Evolutionary conservation across 2,888 invertebrate genomes (phyloP).

Genomic region (Vanessa cardui): DNA sequence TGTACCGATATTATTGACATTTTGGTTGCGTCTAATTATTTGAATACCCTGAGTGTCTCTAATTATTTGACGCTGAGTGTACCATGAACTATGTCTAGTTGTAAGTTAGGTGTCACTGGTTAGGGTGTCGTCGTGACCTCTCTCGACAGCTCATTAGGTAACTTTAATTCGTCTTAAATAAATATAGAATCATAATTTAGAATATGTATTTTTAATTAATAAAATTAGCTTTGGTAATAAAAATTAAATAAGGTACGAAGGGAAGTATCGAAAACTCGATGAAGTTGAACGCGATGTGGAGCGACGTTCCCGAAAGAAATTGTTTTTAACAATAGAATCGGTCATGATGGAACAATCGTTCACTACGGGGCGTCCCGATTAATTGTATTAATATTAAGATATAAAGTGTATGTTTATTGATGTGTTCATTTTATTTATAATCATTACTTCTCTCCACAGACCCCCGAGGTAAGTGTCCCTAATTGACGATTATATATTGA

Average conservation of each 20-base stretch:
- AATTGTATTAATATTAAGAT: conserved; percentile 80
- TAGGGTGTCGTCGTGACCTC: conserved; percentile 44
- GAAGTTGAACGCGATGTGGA: conserved; percentile 65
- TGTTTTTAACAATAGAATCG: conserved; percentile 56
- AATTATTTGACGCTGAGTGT: too few species aligned
- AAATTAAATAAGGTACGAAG: conserved; percentile 53
- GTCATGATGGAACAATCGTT: conserved; percentile 46
- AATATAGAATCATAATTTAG: conserved; percentile 46
- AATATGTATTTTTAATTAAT: conserved; percentile 55
- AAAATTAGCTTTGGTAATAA: conserved; percentile 59
- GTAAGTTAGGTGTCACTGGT: conserved; percentile 47
- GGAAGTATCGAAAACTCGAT: conserved; percentile 42
- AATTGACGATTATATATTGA: conserved; percentile 24
- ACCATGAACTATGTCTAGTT: conserved; percentile 46
- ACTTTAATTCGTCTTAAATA: conserved; percentile 48
- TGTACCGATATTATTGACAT: too few species aligned
- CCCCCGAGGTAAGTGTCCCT: conserved; percentile 76
- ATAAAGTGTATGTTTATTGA: conserved; percentile 83
- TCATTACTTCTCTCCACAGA: conserved; percentile 75
- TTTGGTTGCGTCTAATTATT: too few species aligned
- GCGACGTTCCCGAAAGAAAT: conserved; percentile 68
- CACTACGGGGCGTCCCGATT: conserved; percentile 56
- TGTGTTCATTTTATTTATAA: conserved; percentile 82
- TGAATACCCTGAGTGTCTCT: too few species aligned
- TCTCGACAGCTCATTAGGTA: conserved; percentile 47